Evolutionary conservation across 2,797 vertebrate genomes (phyloP), one percentile per base, ranked within the genome.

Genomic region (Melanotaenia boesemani): DNA sequence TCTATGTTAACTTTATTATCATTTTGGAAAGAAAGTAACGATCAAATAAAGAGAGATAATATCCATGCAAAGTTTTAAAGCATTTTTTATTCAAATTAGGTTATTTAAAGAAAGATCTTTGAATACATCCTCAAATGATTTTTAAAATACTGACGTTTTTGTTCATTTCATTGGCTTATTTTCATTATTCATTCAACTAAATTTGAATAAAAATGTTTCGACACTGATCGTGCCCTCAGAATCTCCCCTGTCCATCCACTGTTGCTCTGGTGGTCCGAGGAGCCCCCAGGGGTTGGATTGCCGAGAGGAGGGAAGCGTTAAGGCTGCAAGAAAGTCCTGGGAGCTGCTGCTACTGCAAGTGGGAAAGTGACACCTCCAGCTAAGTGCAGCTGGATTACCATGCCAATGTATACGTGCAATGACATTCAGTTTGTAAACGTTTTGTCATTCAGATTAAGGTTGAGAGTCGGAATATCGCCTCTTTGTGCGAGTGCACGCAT

Each of bases 311-410:
- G 7, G 52, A 16, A 34, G n/a, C 46, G 18, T 48, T 46, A 5
- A 8, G 34, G 50, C 13, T 66, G 36, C 56, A 24, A 28, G 71
- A 13, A 73, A 26, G 52, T 52, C 74, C 6, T 72, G 55, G 59
- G 64, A 63, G 64, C 34, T 39, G 62, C 62, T 37, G 32, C 44
- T 73, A 18, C 41, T 64, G 70, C 74, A 82, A 86, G 82, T 92
- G 94, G 86, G 90, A 93, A 94, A 93, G 85, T 91, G 87, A 93
- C 94, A 90, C 94, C 92, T 94, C 78, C 76, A 64, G 70, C 83
- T 88, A 90, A 92, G 91, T 84, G 90, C 87, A 82, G 65, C 70
- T 72, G 83, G 91, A 95, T 95, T 94, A 94, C 85, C 94, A 95
- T 94, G 80, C 85, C 89, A 94, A 92, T 92, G 92, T 89, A 81